Conservation (phyloP, 2,113 vertebrate genomes). For the Brevimyrus niger region DNA sequence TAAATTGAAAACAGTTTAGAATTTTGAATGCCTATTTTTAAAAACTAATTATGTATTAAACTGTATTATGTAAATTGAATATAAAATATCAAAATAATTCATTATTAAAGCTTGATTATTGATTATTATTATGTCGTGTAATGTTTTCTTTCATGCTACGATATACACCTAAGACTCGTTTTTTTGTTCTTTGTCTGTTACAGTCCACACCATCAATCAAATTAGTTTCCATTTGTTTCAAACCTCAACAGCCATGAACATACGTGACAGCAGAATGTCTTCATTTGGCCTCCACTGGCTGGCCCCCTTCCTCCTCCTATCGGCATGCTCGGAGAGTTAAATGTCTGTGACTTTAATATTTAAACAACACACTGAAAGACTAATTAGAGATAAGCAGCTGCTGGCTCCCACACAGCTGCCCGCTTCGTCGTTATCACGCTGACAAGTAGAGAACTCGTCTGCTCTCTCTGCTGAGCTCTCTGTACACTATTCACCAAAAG, state of each 20-base stretch:
- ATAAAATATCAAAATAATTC: not conserved
- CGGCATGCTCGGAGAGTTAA: not conserved
- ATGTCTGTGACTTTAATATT: not conserved
- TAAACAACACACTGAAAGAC: not conserved
- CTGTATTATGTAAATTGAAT: too few relatives aligned
- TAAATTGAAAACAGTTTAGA: not conserved
- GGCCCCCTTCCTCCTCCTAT: not conserved
- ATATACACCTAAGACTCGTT: not conserved
- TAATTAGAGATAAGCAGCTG: constrained; percentile 11
- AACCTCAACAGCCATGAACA: not conserved
- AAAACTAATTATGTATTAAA: not conserved
- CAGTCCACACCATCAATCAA: not conserved
- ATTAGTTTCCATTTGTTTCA: not conserved
- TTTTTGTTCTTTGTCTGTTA: not conserved
- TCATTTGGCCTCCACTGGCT: not conserved
- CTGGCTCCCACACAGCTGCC: not conserved
- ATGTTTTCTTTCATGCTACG: not conserved
- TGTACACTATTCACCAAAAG: constrained; percentile 1
- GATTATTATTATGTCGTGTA: not conserved
- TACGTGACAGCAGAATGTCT: not conserved
- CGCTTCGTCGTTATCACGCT: constrained; percentile 18
- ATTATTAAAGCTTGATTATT: not conserved
- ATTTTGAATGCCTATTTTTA: not conserved
- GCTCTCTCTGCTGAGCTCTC: not conserved
- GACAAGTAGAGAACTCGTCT: not conserved